Percentiles rank a stretch among this genome's conserved stretches.
phyloP scores from a whole-genome alignment of 2,888 invertebrate genomes.

The Mylabris sibirica region DNA sequence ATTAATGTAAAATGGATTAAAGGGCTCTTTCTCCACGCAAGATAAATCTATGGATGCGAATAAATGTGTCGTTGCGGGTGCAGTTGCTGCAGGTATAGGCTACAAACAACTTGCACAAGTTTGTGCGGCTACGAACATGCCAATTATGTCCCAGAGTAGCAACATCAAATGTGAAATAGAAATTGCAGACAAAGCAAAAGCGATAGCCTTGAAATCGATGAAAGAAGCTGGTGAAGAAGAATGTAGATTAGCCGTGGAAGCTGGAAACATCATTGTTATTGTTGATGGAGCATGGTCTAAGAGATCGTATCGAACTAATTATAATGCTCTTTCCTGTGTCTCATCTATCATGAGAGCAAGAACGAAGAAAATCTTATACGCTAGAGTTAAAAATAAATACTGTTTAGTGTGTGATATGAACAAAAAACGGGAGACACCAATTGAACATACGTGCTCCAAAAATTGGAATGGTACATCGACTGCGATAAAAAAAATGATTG shows the following conservation, averaged over 20 bases:
- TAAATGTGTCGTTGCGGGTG: not conserved
- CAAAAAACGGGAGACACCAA: conserved; percentile 35
- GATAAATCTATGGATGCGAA: not conserved
- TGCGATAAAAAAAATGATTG: conserved; percentile 50
- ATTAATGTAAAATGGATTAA: not conserved
- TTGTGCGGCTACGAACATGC: not conserved
- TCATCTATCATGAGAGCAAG: conserved; percentile 38
- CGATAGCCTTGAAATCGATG: conserved; percentile 21
- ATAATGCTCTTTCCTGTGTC: conserved; percentile 49
- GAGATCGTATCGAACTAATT: conserved; percentile 39
- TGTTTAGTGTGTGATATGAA: conserved; percentile 44
- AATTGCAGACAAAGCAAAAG: not conserved
- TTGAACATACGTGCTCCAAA: conserved; percentile 47
- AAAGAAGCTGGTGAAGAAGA: conserved; percentile 35
- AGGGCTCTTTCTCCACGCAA: not conserved
- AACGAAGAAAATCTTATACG: conserved; percentile 43
- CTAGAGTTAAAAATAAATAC: conserved; percentile 49
- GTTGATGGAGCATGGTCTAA: conserved; percentile 47
- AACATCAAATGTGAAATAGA: not conserved
- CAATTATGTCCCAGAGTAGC: not conserved
- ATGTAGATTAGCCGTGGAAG: conserved; percentile 35
- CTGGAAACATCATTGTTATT: conserved; percentile 45
- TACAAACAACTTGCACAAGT: conserved; percentile 18
- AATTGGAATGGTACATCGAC: conserved; percentile 50
- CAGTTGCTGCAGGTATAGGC: conserved; percentile 22